Evolutionary conservation across 2,888 invertebrate species (phyloP), one percentile per base, ranked within the genome.

Genomic region (Eugnorisma glareosa): DNA sequence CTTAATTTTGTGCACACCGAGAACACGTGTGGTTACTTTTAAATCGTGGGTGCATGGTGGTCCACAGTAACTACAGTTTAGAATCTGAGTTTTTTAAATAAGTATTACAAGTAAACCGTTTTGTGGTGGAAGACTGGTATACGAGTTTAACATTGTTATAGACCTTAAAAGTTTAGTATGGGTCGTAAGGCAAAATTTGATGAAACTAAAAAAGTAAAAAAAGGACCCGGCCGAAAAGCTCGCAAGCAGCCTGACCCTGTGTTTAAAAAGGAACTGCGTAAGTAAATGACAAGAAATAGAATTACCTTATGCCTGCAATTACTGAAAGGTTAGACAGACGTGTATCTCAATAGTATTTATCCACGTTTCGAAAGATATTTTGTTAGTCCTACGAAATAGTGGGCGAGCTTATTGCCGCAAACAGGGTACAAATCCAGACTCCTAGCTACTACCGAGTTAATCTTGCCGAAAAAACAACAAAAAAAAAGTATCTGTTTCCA

Each of bases 221-320:
- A 98, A 89, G 99, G 99, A 0, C 99, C 98, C 15, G 99, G 99
- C 0, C 97, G 98, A 85, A 99, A 99, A 94, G 97, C 99, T 0
- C 98, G 98, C 87, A 99, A 99, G 92, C 99, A 99, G 92, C 97
- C 97, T 64, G 98, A 98, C 88, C 99, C 99, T 2, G 96, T 97
- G 68, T 97, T 98, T 91, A 97, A 97, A 77, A 97, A 97, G 90
- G 96, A 97, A 89, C 92, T 96, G 37, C 84, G 96, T 96, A 89
- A 95, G 96, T 95, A 86, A 75, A 70, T 57, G 13, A 18, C n/a
- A 35, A 35, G 21, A 31, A 21, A 21, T 61, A 61, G 31, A 0
- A 1, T 61, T 35, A 61, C 21, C 3, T 31, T 10, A 3, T 10
- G 31, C 21, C 59, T 59, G 31, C 7, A 57, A 28, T 21, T 21